A percentile compares a stretch with the other conserved stretches of the same genome.
Evolutionary conservation across 2,888 invertebrate species (phyloP).

Genomic region (Trachelus tabidus): DNA sequence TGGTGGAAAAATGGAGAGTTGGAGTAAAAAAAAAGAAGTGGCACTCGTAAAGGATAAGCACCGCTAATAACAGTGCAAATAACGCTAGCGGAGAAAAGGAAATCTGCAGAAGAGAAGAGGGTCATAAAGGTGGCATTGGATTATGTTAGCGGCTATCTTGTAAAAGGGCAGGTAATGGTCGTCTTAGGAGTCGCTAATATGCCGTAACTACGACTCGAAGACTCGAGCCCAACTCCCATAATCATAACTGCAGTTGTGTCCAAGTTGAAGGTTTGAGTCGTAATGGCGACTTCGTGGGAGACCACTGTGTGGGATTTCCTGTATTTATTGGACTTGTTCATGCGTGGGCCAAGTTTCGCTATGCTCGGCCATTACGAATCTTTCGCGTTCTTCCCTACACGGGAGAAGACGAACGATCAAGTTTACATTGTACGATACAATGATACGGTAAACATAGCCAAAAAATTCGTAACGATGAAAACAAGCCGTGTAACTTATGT

Average conservation of each 20-base stretch:
- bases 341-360: neutral
- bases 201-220: slow-evolving; percentile 34
- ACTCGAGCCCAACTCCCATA: slow-evolving; percentile 31
- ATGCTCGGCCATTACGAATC: neutral
- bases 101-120: slow-evolving; percentile 19
- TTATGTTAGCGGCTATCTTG: slow-evolving; percentile 40
- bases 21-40: neutral
- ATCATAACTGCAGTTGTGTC: slow-evolving; percentile 44
- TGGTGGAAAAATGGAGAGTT: neutral
- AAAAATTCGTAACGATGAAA: neutral
- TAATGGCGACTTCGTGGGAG: slow-evolving; percentile 18
- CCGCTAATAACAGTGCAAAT: neutral
- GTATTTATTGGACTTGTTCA: slow-evolving; percentile 13
- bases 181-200: slow-evolving; percentile 47
- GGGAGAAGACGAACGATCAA: neutral
- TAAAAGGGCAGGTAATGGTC: slow-evolving; percentile 37
- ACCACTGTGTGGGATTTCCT: slow-evolving; percentile 14
- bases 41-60: neutral
- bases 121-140: slow-evolving; percentile 36
- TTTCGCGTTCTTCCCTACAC: neutral
- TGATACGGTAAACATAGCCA: neutral
- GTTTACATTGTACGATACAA: neutral
- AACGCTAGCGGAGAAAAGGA: neutral
- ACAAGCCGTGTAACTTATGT: neutral
- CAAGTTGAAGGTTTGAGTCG: slow-evolving; percentile 12